phyloP scores from a whole-genome alignment of 2,113 vertebrate genomes.

The Chrysemys picta region DNA sequence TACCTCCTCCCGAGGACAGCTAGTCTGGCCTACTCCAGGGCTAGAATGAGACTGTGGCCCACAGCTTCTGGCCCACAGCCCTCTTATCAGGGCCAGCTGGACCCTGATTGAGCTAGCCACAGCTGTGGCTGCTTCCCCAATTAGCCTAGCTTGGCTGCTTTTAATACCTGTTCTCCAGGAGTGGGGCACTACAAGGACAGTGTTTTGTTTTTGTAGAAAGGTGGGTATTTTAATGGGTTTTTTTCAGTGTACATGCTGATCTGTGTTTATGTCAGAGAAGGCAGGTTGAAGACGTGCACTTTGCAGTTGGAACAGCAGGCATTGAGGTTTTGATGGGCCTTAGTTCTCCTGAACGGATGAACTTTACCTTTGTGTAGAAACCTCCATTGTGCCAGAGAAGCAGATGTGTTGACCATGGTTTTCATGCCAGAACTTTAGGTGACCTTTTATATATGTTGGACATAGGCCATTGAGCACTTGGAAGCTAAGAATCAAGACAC shows the following conservation, averaged over 20 bases:
- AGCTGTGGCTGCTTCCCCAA: too few species aligned
- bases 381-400: neutral
- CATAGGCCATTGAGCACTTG: neutral
- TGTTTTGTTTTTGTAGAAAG: neutral
- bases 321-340: fast-evolving
- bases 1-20: too few species aligned
- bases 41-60: too few species aligned
- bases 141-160: too few species aligned
- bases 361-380: neutral
- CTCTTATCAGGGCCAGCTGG: too few species aligned
- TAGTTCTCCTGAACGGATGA: neutral
- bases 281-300: neutral
- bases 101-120: too few species aligned
- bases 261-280: neutral
- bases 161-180: too few species aligned
- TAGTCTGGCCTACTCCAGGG: too few species aligned
- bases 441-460: neutral
- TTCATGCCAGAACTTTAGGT: neutral
- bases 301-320: neutral
- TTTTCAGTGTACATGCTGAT: neutral
- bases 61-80: too few species aligned
- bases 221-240: neutral
- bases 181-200: neutral
- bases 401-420: neutral
- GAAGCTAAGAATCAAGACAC: neutral